Evolutionary conservation across 2,113 vertebrate species (phyloP), one percentile per base, ranked within the genome.

Genomic region (Leiothrix lutea): DNA sequence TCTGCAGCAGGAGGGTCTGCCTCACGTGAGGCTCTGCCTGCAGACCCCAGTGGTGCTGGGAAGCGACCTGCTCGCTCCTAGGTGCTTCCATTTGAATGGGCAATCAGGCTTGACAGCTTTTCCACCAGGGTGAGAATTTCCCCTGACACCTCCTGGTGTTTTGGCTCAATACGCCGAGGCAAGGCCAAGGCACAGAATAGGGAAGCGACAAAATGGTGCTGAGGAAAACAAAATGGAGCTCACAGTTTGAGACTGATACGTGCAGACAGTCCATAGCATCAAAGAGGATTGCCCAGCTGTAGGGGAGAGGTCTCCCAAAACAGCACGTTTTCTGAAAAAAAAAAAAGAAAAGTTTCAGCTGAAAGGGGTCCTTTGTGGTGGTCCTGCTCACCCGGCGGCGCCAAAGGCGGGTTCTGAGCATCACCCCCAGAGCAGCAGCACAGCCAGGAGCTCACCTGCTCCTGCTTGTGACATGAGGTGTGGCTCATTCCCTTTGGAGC

Each of bases 181-280:
- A 74, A 84, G 93, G 83, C 92, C 92, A 78, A 95, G 86, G 72
- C 92, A 51, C 44, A 81, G 94, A 94, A 93, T 57, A 91, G 77
- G 65, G 69, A 8, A 80, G 35, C 5, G 9, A 85, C 77, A 95
- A 96, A 97, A 97, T 95, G 95, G 96, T 69, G 93, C 73, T 87
- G 40, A 51, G 91, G 77, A 28, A 42, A 64, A 94, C 88, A 95
- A 97, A 96, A 96, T 95, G 94, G 96, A 92, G 89, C 80, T 89
- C 9, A 2, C 48, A 3, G 47, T 53, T 94, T 97, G 96, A 97
- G 95, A 10, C 80, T 96, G 96, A 97, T 97, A 42, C 0, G 15
- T 80, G 86, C 86, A 91, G 94, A 96, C 95, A 96, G 94, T 89
- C 95, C 96, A 91, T 96, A 75, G 96, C 93, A 97, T 97, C 95